A percentile compares a stretch with the other conserved stretches of the same genome.
These are phyloP conservation scores for Rhodophaea formosa DNA, from an alignment of 2,888 invertebrate species.

Conservation along the genomic window DNA sequence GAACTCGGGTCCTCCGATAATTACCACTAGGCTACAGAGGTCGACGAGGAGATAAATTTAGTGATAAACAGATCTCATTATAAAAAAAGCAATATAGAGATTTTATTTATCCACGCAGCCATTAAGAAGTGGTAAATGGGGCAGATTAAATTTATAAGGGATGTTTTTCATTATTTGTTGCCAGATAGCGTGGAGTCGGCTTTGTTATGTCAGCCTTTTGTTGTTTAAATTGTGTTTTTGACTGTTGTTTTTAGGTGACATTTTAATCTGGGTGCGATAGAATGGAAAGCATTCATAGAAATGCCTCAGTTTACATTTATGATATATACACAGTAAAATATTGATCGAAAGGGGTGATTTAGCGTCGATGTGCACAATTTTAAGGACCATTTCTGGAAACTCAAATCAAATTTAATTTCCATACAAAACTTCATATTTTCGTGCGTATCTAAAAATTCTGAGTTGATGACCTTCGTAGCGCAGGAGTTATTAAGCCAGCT, in stretches of 20 bases:
- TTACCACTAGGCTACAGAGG: no score
- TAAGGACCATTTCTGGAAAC: no score
- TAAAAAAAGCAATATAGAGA: background rate
- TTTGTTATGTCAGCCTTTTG: conserved; percentile 18
- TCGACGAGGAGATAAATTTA: background rate
- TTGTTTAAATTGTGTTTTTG: background rate
- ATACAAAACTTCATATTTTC: no score
- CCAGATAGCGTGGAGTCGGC: conserved; percentile 37
- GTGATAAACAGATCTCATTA: background rate
- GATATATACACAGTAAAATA: no score
- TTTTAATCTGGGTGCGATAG: background rate
- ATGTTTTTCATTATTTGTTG: conserved; percentile 54
- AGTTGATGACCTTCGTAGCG: no score
- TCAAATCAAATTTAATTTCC: no score
- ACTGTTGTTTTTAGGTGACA: background rate
- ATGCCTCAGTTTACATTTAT: background rate
- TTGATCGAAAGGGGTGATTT: no score
- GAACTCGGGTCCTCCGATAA: no score
- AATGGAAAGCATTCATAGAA: background rate
- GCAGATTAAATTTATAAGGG: conserved; percentile 51
- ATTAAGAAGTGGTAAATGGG: conserved; percentile 24
- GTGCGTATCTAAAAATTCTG: no score
- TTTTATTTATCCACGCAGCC: background rate
- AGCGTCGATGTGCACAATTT: no score
- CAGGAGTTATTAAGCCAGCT: no score